Base-by-base conservation (phyloP, 2,797 vertebrate species). In the Alcedo quadribrachys region DNA sequence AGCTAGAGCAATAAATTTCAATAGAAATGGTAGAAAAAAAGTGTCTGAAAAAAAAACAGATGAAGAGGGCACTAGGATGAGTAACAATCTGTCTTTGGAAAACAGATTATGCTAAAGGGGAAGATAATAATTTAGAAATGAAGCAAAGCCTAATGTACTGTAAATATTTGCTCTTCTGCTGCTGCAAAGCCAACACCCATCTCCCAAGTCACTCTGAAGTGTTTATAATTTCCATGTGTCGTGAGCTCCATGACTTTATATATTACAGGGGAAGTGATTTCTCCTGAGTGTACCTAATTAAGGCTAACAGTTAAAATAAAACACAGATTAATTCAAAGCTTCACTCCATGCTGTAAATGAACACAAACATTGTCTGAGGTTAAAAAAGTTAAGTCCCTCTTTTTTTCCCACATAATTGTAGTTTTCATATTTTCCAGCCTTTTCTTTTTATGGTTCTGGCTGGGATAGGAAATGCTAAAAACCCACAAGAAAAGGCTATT, bases 171-270 rank as follows among this genome's bases (percentile, higher is more conserved):
- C 57, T 93, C 89, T 96, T 90, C 3, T 43, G 89, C 85, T 87
- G 77, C 85, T 95, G 87, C 81, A 87, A 86, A 95, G 79, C 82
- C 87, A 91, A 94, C 93, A 95, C 92, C 87, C 89, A 70, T 91
- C 69, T 94, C 83, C 91, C 76, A 90, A 93, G 81, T 95, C 86
- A 80, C 60, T 95, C 89, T 83, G 74, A 94, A 95, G 91, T 93
- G 94, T 96, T 96, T 94, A 93, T 95, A 86, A 95, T 95, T 96
- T 95, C 94, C 94, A 95, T 95, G 91, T 93, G 94, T 96, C 0
- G 0, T 5, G 32, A 92, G 63, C 46, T 74, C 53, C 71, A 74
- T 86, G 78, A 90, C 88, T 91, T 91, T 93, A 70, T 85, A 53
- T 85, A 53, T 92, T 96, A 68, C 68, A 92, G 57, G 65, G 74